Conservation (phyloP, 1,140 invertebrate genomes). For the Belonocnema kinseyi region DNA sequence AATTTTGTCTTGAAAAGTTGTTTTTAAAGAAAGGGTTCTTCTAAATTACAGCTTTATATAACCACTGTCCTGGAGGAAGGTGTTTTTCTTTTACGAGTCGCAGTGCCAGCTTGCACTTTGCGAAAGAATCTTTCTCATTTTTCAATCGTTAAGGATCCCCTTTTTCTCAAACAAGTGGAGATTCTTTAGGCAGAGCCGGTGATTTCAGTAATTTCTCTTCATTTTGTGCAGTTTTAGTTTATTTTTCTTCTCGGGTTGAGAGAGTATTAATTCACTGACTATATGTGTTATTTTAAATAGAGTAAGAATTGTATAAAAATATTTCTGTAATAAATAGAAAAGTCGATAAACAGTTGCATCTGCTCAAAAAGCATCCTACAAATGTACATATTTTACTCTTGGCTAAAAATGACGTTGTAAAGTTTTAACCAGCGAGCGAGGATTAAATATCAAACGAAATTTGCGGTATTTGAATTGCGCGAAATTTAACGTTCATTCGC, state of each 20-base stretch:
- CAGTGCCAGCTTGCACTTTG: constrained; percentile 21
- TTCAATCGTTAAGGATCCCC: constrained; percentile 15
- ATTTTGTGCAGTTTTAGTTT: neutral
- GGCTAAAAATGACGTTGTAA: too few species aligned
- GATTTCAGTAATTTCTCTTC: neutral
- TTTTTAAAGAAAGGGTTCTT: neutral
- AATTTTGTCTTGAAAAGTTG: neutral
- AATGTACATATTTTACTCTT: too few species aligned
- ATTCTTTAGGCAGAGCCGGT: neutral
- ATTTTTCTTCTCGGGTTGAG: neutral
- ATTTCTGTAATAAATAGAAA: too few species aligned
- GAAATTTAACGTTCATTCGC: too few species aligned
- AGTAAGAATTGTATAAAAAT: too few species aligned
- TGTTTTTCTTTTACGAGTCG: constrained; percentile 6
- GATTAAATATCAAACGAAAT: too few species aligned
- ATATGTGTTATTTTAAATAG: too few species aligned
- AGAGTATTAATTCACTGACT: too few species aligned
- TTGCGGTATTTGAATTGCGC: too few species aligned
- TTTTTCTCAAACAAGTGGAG: neutral
- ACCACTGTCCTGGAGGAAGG: constrained; percentile 19
- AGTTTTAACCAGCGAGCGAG: too few species aligned
- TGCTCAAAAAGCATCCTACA: too few species aligned
- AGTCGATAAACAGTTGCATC: too few species aligned
- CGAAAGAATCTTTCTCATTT: constrained; percentile 20
- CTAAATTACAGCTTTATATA: constrained; percentile 28